A percentile compares a stretch with the other conserved stretches of the same genome.
phyloP scores from a whole-genome alignment of 2,888 invertebrate species.

The Lottia gigantea region DNA sequence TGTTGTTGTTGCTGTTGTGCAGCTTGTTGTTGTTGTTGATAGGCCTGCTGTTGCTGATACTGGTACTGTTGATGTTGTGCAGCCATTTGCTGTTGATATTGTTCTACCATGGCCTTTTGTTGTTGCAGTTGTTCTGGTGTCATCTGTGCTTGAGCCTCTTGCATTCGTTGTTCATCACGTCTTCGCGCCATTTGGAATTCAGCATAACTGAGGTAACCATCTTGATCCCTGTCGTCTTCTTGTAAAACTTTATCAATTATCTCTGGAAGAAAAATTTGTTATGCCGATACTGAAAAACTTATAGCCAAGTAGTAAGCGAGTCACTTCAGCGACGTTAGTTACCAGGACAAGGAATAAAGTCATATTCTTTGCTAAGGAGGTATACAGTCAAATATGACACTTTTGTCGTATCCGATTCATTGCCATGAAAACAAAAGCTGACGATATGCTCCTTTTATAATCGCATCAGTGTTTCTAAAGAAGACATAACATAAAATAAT shows the following conservation, averaged over 20 bases:
- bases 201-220: slow-evolving; percentile 87
- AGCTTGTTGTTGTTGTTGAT: slow-evolving; percentile 12
- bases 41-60: background rate
- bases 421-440: too few relatives aligned
- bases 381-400: too few relatives aligned
- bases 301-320: too few relatives aligned
- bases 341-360: too few relatives aligned
- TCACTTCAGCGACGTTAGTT: too few relatives aligned
- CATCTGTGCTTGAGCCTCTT: slow-evolving; percentile 39
- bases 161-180: slow-evolving; percentile 51
- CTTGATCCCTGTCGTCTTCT: slow-evolving; percentile 85
- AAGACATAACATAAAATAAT: too few relatives aligned
- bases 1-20: slow-evolving; percentile 9
- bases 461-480: too few relatives aligned
- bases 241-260: slow-evolving; percentile 86
- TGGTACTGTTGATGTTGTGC: slow-evolving; percentile 9
- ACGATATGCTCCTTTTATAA: too few relatives aligned
- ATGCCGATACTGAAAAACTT: background rate
- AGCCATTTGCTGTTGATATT: slow-evolving; percentile 9
- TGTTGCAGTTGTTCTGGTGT: slow-evolving; percentile 9
- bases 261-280: slow-evolving; percentile 75
- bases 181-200: slow-evolving; percentile 74
- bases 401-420: too few relatives aligned
- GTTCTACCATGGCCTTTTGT: slow-evolving; percentile 12
- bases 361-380: too few relatives aligned